Conservation (phyloP, 2,797 vertebrate species). For the Clamator glandarius region DNA sequence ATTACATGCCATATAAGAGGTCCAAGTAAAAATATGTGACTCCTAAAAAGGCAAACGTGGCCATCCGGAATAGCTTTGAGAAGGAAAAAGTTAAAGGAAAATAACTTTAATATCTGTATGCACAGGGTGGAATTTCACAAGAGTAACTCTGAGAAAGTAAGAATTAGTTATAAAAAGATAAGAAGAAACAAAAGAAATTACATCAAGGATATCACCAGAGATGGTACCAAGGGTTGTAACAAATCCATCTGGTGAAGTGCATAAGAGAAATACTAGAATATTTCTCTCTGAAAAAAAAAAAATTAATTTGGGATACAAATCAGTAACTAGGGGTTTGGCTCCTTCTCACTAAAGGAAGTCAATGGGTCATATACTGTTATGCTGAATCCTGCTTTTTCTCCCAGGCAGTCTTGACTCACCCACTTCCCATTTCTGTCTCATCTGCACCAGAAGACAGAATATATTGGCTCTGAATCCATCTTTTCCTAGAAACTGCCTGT, state of each 20-base stretch:
- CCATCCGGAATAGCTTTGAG: background rate
- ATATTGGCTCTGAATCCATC: background rate
- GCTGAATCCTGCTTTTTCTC: background rate
- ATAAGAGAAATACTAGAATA: background rate
- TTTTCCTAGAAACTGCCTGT: background rate
- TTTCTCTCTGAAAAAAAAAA: conserved; percentile 4
- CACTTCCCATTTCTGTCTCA: conserved; percentile 10
- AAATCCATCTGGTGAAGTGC: conserved; percentile 9
- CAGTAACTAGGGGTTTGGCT: background rate
- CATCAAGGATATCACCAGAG: conserved; percentile 9
- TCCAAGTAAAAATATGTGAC: background rate
- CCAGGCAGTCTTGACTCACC: conserved; percentile 9
- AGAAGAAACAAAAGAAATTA: background rate
- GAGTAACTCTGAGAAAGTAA: background rate
- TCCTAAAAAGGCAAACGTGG: background rate
- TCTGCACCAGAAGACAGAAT: background rate
- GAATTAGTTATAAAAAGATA: background rate
- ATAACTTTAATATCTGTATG: background rate
- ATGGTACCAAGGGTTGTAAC: background rate
- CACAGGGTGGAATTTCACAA: background rate
- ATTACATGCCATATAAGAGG: background rate
- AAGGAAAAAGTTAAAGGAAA: background rate
- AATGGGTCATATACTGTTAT: conserved; percentile 15
- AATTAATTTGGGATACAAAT: conserved; percentile 18
- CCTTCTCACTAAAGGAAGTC: background rate